Evolutionary conservation across 2,113 vertebrate genomes (phyloP), one percentile per base, ranked within the genome.

Genomic region (Candoia aspera): DNA sequence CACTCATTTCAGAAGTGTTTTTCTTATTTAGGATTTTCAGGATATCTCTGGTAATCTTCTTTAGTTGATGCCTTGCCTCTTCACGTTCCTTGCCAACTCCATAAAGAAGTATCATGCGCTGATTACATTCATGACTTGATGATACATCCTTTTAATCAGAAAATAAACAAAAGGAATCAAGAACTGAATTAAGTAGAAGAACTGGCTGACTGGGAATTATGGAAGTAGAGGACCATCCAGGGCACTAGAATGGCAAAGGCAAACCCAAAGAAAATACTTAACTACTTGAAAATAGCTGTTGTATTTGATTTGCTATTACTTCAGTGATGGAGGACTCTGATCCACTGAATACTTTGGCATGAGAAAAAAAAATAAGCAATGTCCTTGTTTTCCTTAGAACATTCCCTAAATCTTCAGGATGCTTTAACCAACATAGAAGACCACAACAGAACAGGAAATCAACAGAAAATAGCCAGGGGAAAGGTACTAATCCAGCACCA

Each of bases 11-110:
- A 0, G 97, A 59, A 37, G 96, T 95, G 68, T 97, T 97, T 94
- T 97, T 98, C 96, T 97, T 97, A 84, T 97, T 98, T 42, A 98
- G 96, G 89, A 97, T 96, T 92, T 95, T 97, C 94, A 98, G 94
- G 95, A 98, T 97, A 90, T 97, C 97, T 96, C 96, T 98, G 95
- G 97, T 97, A 86, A 98, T 96, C 94, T 96, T 97, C 96, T 97
- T 97, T 94, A 98, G 91, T 90, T 98, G 98, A 53, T 97, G 97
- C 86, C 97, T 94, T 0, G 95, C 97, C 86, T 97, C 97, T 0
- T 97, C 97, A 1, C 94, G 91, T 94, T 97, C 97, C 90, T 96
- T 96, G 2, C 97, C 97, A 1, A 97, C 97, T 0, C 97, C 97
- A 0, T 96, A 97, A 1, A 98, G 97, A 58, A 98, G 97, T 91